A percentile compares a stretch with the other conserved stretches of the same genome.
Evolutionary conservation across 1,140 invertebrate genomes (phyloP).

Genomic region (Monomorium pharaonis): DNA sequence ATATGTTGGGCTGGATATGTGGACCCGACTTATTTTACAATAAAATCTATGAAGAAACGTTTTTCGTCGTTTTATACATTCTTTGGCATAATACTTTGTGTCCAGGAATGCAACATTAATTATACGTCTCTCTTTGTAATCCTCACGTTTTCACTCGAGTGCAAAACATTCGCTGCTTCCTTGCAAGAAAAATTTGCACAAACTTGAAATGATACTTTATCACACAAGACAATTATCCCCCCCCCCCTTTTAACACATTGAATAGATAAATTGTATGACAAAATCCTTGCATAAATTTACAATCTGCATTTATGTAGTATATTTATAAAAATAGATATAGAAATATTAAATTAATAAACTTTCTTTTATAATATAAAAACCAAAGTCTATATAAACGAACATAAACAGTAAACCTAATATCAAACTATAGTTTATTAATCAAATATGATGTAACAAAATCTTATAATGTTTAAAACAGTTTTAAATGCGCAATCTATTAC

Average conservation of each 20-base stretch:
- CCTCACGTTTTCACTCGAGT: background rate
- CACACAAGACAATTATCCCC: background rate
- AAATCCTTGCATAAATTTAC: too few relatives aligned
- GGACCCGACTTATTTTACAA: constrained; percentile 67
- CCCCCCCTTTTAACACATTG: background rate
- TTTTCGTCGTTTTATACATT: background rate
- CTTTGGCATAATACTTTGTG: background rate
- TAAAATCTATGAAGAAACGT: constrained; percentile 31
- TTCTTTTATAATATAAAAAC: too few relatives aligned
- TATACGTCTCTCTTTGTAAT: background rate
- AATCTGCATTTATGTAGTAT: too few relatives aligned
- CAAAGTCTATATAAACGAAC: too few relatives aligned
- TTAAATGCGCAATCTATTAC: too few relatives aligned
- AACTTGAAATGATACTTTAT: background rate
- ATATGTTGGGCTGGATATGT: constrained; percentile 64
- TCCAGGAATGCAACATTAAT: background rate
- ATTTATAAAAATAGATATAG: too few relatives aligned
- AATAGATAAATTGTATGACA: too few relatives aligned
- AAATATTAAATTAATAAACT: too few relatives aligned
- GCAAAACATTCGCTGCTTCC: background rate
- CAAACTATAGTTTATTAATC: too few relatives aligned
- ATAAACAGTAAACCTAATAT: too few relatives aligned
- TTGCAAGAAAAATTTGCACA: background rate
- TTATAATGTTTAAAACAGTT: too few relatives aligned
- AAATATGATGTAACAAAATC: too few relatives aligned